Evolutionary conservation across 1,140 invertebrate genomes (phyloP).

Genomic region (Homalodisca vitripennis): DNA sequence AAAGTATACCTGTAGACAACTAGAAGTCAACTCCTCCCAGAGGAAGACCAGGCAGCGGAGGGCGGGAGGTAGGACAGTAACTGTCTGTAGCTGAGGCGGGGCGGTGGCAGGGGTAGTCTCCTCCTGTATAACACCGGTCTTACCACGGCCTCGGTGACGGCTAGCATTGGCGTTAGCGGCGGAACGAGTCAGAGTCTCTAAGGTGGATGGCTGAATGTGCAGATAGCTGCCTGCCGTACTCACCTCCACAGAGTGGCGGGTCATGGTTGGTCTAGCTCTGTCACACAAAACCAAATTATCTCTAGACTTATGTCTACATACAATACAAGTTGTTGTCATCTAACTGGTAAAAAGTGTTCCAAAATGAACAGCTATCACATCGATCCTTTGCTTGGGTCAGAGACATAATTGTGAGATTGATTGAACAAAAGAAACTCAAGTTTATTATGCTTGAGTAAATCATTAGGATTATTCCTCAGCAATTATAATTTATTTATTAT

Average conservation of each 20-base stretch:
- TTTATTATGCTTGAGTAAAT: too few species aligned
- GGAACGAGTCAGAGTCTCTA: constrained; percentile 72
- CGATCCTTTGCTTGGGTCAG: too few species aligned
- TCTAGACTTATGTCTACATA: too few species aligned
- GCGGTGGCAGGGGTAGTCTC: constrained; percentile 44
- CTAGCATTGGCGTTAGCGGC: constrained; percentile 71
- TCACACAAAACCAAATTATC: too few species aligned
- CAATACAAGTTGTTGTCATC: too few species aligned
- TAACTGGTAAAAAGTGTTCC: too few species aligned
- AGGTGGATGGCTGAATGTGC: constrained; percentile 72
- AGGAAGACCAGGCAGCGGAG: constrained; percentile 78
- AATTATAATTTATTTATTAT: too few species aligned
- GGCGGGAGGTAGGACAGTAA: constrained; percentile 78
- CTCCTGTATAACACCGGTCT: constrained; percentile 53
- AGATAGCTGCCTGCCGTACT: constrained; percentile 61
- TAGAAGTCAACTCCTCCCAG: constrained; percentile 84
- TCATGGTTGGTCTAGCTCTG: too few species aligned
- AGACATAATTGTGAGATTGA: too few species aligned
- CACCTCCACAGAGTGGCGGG: constrained; percentile 43
- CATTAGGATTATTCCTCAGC: too few species aligned
- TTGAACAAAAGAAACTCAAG: too few species aligned
- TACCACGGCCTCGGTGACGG: constrained; percentile 56
- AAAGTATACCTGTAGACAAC: constrained; percentile 61
- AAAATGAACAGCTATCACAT: too few species aligned
- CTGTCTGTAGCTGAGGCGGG: constrained; percentile 50